Conservation (phyloP, 2,797 vertebrate species). For the Intellagama lesueurii region DNA sequence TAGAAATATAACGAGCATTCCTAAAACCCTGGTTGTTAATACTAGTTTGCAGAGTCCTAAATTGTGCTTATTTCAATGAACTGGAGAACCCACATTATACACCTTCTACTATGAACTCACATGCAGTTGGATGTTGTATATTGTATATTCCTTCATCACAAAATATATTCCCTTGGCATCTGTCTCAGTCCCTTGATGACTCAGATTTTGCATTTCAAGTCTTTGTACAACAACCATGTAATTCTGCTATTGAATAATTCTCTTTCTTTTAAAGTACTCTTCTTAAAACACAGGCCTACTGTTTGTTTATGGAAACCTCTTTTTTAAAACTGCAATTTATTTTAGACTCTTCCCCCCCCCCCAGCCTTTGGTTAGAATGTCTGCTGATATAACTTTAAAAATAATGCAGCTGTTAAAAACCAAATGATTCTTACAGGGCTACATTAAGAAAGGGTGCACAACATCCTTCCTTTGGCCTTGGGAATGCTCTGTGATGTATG, state of each 20-base stretch:
- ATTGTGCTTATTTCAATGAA: not conserved
- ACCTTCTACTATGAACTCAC: not conserved
- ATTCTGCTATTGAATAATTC: not conserved
- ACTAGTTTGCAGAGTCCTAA: not conserved
- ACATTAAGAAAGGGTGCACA: fast-evolving
- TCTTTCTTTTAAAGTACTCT: constrained; percentile 5
- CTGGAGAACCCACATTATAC: fast-evolving
- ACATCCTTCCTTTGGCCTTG: constrained; percentile 11
- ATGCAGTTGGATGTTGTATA: not conserved
- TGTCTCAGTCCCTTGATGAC: not conserved
- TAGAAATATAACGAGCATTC: not conserved
- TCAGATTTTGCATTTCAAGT: not conserved
- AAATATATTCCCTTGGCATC: fast-evolving
- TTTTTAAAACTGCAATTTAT: not conserved
- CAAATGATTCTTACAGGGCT: not conserved
- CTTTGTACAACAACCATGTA: not conserved
- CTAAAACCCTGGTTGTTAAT: not conserved
- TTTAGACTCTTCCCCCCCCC: fast-evolving
- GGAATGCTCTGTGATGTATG: constrained; percentile 37
- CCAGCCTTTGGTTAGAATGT: not conserved
- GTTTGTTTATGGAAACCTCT: fast-evolving
- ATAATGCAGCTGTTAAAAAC: not conserved
- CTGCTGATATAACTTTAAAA: not conserved
- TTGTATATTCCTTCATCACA: not conserved
- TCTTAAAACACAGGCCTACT: not conserved